Evolutionary conservation across 2,888 invertebrate species (phyloP), one percentile per base, ranked within the genome.

Genomic region (Pandemis corylana): DNA sequence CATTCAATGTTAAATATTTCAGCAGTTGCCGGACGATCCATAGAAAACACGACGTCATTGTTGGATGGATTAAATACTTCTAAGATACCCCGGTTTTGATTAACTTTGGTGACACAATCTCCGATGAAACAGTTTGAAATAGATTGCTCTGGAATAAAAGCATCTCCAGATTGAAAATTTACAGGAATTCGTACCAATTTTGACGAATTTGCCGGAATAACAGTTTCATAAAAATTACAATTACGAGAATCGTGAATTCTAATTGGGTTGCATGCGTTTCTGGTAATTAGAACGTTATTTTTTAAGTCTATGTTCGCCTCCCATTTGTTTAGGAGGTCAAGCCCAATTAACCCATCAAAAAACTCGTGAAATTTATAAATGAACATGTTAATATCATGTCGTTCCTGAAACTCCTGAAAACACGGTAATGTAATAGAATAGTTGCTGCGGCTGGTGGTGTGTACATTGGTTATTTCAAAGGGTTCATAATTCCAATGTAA

Each of bases 361-460:
- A 72, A 71, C 6, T 80, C 64, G n/a, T 79, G 78, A 71, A 78
- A 79, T 5, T 65, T 56, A 46, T 78, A 75, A 6, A 65, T 36
- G 46, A 59, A 65, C 1, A 46, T 7, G 7, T 46, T 78, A n/a
- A 42, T 71, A 77, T 44, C 65, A 61, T 53, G 9, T 66, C 68
- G 68, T 78, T 68, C 82, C 68, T 77, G 76, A 68, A 79, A 78
- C 62, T 80, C 80, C 0, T 62, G 28, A 71, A 79, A 79, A 61
- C 76, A 77, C 2, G 77, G 84, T 61, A 83, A 2, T 0, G 77
- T 80, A 13, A 83, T 79, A 0, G 83, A 83, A 74, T 80, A 79
- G 4, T 83, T 67, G 42, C 76, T 81, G 9, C 77, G 41, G 44
- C 62, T 80, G 0, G 77, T 77, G 0, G 78, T 81, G 36, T 83